Evolutionary conservation across 2,888 invertebrate genomes (phyloP).

Genomic region (Patella depressa): DNA sequence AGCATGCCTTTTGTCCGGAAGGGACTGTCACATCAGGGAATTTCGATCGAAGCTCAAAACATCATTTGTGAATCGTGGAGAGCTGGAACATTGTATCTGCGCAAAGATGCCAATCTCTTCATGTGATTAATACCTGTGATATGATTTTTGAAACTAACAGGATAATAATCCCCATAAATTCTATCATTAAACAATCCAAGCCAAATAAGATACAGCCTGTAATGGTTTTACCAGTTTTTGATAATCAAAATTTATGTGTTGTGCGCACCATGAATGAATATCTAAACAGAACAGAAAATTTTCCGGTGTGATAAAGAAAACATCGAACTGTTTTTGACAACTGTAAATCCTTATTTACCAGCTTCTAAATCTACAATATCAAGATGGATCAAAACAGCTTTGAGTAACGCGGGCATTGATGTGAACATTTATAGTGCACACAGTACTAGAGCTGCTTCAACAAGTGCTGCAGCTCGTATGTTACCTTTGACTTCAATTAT

Average conservation of each 20-base stretch:
- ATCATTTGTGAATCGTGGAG: not conserved
- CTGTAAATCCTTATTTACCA: not conserved
- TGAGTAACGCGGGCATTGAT: not conserved
- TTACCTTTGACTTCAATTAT: not conserved
- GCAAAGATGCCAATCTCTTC: not conserved
- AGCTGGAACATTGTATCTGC: not conserved
- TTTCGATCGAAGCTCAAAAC: not conserved
- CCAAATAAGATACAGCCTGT: not conserved
- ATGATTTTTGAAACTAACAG: not conserved
- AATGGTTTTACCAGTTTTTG: not conserved
- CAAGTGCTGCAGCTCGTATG: not conserved
- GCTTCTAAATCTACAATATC: slow-evolving; percentile 1
- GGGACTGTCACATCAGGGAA: not conserved
- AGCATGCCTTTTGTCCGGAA: not conserved
- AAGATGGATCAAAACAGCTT: not conserved
- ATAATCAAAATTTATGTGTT: not conserved
- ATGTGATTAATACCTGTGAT: not conserved
- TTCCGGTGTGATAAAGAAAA: not conserved
- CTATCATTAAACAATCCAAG: not conserved
- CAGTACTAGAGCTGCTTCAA: not conserved
- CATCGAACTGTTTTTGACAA: not conserved
- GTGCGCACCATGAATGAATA: not conserved
- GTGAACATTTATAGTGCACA: not conserved
- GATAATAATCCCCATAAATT: not conserved
- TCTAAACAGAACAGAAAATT: not conserved